These are phyloP conservation scores for Drosophila sp. DNA, from an alignment of 1,140 invertebrate species.

Conservation along the genomic window DNA sequence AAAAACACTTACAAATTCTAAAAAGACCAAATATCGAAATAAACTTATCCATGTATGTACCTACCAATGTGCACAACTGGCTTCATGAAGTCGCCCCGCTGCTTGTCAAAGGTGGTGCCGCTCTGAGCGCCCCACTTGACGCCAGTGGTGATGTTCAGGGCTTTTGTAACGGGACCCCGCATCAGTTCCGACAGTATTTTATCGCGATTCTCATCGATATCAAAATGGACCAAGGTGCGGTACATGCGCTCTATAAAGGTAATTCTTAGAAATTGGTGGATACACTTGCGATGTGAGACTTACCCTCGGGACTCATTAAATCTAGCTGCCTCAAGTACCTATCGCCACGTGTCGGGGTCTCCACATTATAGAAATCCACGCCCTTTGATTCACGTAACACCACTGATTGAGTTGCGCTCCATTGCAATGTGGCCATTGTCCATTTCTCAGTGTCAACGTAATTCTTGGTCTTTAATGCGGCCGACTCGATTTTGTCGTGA, in stretches of 20 bases:
- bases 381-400: slow-evolving; percentile 86
- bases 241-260: slow-evolving; percentile 65
- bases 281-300: background rate
- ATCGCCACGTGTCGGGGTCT: slow-evolving; percentile 84
- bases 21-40: too few species aligned
- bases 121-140: slow-evolving; percentile 88
- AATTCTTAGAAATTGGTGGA: background rate
- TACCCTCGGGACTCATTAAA: slow-evolving; percentile 52
- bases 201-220: slow-evolving; percentile 76
- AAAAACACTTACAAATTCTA: too few species aligned
- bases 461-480: slow-evolving; percentile 85
- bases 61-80: slow-evolving; percentile 89
- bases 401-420: slow-evolving; percentile 87
- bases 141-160: slow-evolving; percentile 87
- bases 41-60: slow-evolving; percentile 22
- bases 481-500: slow-evolving; percentile 85
- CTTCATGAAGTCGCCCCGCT: slow-evolving; percentile 93
- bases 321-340: slow-evolving; percentile 38
- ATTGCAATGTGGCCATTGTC: slow-evolving; percentile 87
- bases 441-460: slow-evolving; percentile 86
- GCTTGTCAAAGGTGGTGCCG: slow-evolving; percentile 87
- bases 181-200: slow-evolving; percentile 87
- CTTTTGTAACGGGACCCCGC: slow-evolving; percentile 89
- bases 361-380: slow-evolving; percentile 93
- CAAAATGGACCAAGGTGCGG: slow-evolving; percentile 77